Evolutionary conservation across 2,888 invertebrate species (phyloP), one percentile per base, ranked within the genome.

Genomic region (Lydus trimaculatus): DNA sequence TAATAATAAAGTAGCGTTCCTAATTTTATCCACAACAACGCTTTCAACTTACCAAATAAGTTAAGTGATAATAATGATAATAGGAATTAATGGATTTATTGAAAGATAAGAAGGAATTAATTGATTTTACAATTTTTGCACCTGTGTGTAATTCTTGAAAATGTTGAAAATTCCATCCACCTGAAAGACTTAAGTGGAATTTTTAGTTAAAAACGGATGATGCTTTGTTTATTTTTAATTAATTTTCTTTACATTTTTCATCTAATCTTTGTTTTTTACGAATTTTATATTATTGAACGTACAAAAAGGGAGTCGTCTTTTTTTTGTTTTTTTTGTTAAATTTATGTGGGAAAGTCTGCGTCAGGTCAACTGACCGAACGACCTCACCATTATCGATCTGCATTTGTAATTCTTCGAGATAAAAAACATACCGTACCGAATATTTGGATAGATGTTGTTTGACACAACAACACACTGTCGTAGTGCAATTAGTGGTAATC

Each of bases 401-500:
- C 7, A 9, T 59, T 28, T 33, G 17, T 60, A 31, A 60, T 60
- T 23, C 7, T 13, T 31, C 11, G n/a, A 7, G 17, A 60, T 60
- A 23, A 31, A 36, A 36, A 31, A 1, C 17, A 20, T 11, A 36
- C 20, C 58, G 39, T 2, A 56, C 6, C 58, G 66, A 66, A 66
- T 67, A 67, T 70, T 65, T 52, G 43, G 67, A 61, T 65, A 60
- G 67, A 61, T 63, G 63, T 64, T 70, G 70, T 70, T 64, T 61
- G 61, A 63, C 59, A 67, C 63, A 67, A 65, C 64, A 65, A 63
- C 67, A 70, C 61, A 64, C 65, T 69, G 67, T 66, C 70, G 71
- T 66, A 65, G 66, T 61, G 69, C 72, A 73, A 72, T 72, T 70
- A 72, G 70, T 56, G 72, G 72, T 73, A 73, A 73, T 73, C 73